Conservation (phyloP, 2,888 invertebrate genomes). For the Drosophila meridionalis region DNA sequence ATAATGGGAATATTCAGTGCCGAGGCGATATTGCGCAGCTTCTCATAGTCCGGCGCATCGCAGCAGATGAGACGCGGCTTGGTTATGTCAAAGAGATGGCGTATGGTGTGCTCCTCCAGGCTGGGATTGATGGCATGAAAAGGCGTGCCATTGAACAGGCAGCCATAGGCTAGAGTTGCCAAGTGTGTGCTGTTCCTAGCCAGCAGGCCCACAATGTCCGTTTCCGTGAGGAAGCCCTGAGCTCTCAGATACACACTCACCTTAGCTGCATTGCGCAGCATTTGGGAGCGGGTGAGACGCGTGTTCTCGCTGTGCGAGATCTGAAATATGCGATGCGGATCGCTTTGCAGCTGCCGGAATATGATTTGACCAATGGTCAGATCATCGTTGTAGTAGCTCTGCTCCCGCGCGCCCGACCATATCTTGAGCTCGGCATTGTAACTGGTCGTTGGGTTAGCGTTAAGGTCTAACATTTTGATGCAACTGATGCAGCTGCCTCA, state of each 20-base stretch:
- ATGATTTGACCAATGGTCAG: slow-evolving; percentile 73
- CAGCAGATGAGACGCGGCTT: slow-evolving; percentile 74
- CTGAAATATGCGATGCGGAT: slow-evolving; percentile 66
- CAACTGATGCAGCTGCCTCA: slow-evolving; percentile 30
- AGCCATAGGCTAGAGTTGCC: slow-evolving; percentile 70
- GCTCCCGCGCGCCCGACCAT: slow-evolving; percentile 58
- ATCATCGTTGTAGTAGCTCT: slow-evolving; percentile 60
- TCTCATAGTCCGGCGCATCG: slow-evolving; percentile 67
- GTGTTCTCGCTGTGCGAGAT: slow-evolving; percentile 69
- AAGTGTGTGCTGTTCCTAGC: slow-evolving; percentile 72
- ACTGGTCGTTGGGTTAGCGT: slow-evolving; percentile 49
- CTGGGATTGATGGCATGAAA: slow-evolving; percentile 71
- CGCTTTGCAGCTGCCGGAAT: slow-evolving; percentile 59
- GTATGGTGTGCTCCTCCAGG: slow-evolving; percentile 59
- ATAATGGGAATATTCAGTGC: slow-evolving; percentile 36
- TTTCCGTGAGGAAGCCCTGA: slow-evolving; percentile 51
- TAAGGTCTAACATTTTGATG: slow-evolving; percentile 54
- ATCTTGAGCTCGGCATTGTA: slow-evolving; percentile 52
- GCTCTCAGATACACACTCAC: slow-evolving; percentile 57
- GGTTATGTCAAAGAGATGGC: slow-evolving; percentile 61
- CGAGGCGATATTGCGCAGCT: slow-evolving; percentile 47
- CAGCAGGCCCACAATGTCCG: slow-evolving; percentile 72
- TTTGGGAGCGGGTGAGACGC: slow-evolving; percentile 57
- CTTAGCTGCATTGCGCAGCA: slow-evolving; percentile 63
- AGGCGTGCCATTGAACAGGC: slow-evolving; percentile 74